Evolutionary conservation across 92 coral and sea anemone species (phyloP), one percentile per base, ranked within the genome.

Genomic region (Epizoanthus stellaris): DNA sequence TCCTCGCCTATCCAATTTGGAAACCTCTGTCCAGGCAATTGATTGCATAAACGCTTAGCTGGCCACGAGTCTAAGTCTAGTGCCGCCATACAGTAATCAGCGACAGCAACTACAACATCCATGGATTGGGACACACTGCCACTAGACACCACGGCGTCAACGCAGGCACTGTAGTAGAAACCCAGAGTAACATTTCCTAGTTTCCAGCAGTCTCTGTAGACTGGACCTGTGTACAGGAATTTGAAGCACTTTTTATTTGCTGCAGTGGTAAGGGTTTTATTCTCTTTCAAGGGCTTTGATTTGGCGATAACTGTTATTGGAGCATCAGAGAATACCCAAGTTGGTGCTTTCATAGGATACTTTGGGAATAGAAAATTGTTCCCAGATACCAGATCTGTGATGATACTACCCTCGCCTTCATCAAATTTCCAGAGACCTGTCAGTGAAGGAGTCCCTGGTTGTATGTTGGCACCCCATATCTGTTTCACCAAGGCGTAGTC

Each of bases 1-100:
- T 91, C 76, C 38, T 16, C 60, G 11, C 94, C 94, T 66, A 91
- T 91, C 94, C 94, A 91, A 43, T 88, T 79, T 45, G 91, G 94
- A 70, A 91, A 91, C 59, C 79, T 49, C 53, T 71, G 85, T 80
- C 84, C 94, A 13, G 89, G 91, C 53, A 91, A 88, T 0, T 85
- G 81, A 70, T 87, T 91, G 73, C 94, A 91, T 14, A 91, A 85
- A 53, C 66, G 21, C 62, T 81, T 70, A 7, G 94, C 94, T 39
- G 94, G 94, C 91, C 94, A 87, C 6, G 36, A 59, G 30, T 62
- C 75, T 15, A 91, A 79, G 25, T 77, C 58, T 38, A 87, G 59
- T 25, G 81, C 76, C n/a, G 70, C 83, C 88, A 82, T 75, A 73
- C 94, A 91, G 72, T 80, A 80, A 45, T 88, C 91, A 3, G 94